These are phyloP conservation scores for Zaprionus bogoriensis DNA, from an alignment of 2,888 invertebrate genomes.

Conservation along the genomic window DNA sequence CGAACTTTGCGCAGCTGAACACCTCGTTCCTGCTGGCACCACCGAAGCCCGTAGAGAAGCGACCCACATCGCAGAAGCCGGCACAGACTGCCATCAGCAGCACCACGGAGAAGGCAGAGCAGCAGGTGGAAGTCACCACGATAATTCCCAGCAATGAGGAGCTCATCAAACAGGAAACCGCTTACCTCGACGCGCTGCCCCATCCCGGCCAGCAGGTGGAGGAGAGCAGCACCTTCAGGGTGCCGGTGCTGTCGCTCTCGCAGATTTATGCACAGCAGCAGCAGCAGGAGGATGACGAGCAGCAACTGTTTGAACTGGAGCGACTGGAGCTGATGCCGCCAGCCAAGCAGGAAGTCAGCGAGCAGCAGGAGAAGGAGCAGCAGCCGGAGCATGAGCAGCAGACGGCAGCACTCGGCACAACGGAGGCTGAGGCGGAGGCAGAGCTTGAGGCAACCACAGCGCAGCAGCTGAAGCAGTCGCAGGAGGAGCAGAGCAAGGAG, in stretches of 20 bases:
- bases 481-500: conserved; percentile 15
- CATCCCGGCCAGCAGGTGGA: neutral
- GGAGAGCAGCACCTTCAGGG: conserved; percentile 55
- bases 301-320: conserved; percentile 52
- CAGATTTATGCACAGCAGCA: conserved; percentile 72
- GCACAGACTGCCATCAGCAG: neutral
- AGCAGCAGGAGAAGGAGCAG: neutral
- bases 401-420: neutral
- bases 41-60: conserved; percentile 19
- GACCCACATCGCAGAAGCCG: conserved; percentile 9
- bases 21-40: conserved; percentile 69
- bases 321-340: conserved; percentile 33
- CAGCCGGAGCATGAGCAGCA: conserved; percentile 1
- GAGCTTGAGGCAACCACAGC: conserved; percentile 33
- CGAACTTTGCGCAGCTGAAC: conserved; percentile 79
- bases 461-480: conserved; percentile 7
- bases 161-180: conserved; percentile 40
- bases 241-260: conserved; percentile 61
- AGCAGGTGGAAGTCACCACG: conserved; percentile 24
- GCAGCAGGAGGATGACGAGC: conserved; percentile 58
- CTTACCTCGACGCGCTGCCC: conserved; percentile 33
- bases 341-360: conserved; percentile 40
- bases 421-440: neutral
- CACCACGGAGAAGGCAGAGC: too few species aligned
- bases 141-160: conserved; percentile 51